phyloP scores from a whole-genome alignment of 2,113 vertebrate species.

The Bos javanicus region DNA sequence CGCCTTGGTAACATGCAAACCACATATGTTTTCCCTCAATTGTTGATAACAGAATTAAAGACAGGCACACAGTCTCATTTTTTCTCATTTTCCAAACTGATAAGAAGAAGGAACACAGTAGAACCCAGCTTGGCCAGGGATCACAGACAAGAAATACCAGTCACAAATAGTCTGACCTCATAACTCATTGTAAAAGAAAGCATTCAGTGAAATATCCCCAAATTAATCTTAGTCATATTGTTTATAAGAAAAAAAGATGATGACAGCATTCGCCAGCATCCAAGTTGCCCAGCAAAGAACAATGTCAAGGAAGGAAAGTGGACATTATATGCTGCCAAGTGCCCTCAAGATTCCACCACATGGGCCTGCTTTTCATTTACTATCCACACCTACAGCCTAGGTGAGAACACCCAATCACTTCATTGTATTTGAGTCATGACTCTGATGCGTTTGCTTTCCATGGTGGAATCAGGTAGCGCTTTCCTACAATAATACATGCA shows the following conservation, averaged over 20 bases:
- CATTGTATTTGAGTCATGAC: not conserved
- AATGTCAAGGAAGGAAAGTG: not conserved
- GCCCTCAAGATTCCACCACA: not conserved
- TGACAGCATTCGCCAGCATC: not conserved
- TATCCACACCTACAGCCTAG: not conserved
- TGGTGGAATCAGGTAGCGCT: not conserved
- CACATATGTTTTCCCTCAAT: conserved; percentile 10
- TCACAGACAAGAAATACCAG: conserved; percentile 4
- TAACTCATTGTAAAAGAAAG: conserved; percentile 8
- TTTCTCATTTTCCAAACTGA: conserved; percentile 45
- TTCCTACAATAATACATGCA: not conserved
- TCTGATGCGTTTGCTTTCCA: not conserved
- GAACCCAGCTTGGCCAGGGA: not conserved
- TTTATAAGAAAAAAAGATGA: conserved; percentile 35
- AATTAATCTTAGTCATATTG: not conserved
- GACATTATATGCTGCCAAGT: not conserved
- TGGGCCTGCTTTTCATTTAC: not conserved
- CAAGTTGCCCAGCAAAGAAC: not conserved
- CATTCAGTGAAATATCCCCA: not conserved
- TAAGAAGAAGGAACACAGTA: conserved; percentile 21
- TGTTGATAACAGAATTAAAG: conserved; percentile 46
- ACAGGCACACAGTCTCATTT: not conserved
- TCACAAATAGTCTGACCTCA: not conserved
- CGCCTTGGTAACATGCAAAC: not conserved
- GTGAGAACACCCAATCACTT: not conserved